Evolutionary conservation across 2,113 vertebrate genomes (phyloP), one percentile per base, ranked within the genome.

Genomic region (Oryzias celebensis): DNA sequence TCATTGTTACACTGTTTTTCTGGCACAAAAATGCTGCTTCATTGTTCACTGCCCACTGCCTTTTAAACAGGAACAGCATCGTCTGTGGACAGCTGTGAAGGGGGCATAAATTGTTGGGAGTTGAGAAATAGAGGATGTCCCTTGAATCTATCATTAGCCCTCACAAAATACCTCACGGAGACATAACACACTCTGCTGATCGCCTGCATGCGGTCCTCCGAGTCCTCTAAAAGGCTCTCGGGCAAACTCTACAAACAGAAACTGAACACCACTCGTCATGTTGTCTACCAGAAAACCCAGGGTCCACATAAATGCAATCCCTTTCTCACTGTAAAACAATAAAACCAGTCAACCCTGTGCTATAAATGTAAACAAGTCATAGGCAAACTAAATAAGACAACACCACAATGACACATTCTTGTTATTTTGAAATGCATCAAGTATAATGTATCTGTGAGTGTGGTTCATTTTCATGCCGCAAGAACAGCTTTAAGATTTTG

Each of bases 61-160:
- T 75, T 73, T 85, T 75, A 60, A 77, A 52, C 41, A 42, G 72
- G 58, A 55, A 77, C 2, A 13, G 58, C 58, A 58, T 26, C 68
- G 81, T 74, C 72, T 79, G 76, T 81, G 46, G 52, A 81, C 22
- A 26, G 58, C 47, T 57, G 53, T 31, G 36, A 81, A 65, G 50
- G 62, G 65, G 77, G 26, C 22, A 50, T 65, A 55, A 47, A 61
- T 77, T 68, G 68, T 66, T 75, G 71, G 72, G 67, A 60, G 68
- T 45, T 50, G 58, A 59, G 48, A 55, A 59, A 60, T 62, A 73
- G 71, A 77, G 77, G 81, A 81, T 84, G 88, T 87, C 78, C 87
- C 85, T 79, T 86, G 81, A 85, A 85, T 77, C 87, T 91, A 92
- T 87, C 86, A 87, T 89, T 89, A 89, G 81, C 66, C 63, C 62